phyloP scores from a whole-genome alignment of 2,888 invertebrate species.

The Trileptium ribeirensis region DNA sequence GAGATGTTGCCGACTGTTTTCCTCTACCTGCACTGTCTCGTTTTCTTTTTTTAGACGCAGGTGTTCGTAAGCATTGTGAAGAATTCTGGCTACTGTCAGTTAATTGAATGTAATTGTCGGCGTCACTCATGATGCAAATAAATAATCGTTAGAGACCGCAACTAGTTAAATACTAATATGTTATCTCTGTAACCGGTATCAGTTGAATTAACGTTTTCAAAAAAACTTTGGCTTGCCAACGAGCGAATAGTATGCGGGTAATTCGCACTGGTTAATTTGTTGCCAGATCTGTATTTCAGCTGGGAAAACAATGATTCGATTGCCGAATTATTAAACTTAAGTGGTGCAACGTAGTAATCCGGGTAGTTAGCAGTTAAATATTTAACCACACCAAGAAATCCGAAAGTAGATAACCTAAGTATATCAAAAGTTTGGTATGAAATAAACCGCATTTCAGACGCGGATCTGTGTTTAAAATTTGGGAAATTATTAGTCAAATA shows the following conservation, averaged over 20 bases:
- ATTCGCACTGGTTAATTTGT: not conserved
- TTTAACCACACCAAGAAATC: slow-evolving; percentile 9
- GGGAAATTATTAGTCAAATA: not conserved
- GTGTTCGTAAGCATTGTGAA: too few species aligned
- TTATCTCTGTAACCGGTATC: too few species aligned
- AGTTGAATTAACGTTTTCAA: not conserved
- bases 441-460: slow-evolving; percentile 6
- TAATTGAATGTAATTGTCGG: too few species aligned
- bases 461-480: not conserved
- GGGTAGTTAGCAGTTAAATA: not conserved
- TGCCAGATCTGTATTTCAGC: not conserved
- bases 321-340: not conserved
- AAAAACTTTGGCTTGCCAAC: not conserved
- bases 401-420: not conserved
- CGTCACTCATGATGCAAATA: too few species aligned
- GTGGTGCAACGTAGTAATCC: not conserved
- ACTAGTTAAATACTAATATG: too few species aligned
- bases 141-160: too few species aligned
- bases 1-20: too few species aligned
- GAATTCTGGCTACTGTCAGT: too few species aligned
- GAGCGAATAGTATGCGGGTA: not conserved
- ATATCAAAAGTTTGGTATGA: slow-evolving; percentile 1
- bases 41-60: too few species aligned
- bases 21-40: too few species aligned
- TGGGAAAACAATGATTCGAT: slow-evolving; percentile 4